phyloP scores from a whole-genome alignment of 2,113 vertebrate genomes.

The Ascaphus truei region DNA sequence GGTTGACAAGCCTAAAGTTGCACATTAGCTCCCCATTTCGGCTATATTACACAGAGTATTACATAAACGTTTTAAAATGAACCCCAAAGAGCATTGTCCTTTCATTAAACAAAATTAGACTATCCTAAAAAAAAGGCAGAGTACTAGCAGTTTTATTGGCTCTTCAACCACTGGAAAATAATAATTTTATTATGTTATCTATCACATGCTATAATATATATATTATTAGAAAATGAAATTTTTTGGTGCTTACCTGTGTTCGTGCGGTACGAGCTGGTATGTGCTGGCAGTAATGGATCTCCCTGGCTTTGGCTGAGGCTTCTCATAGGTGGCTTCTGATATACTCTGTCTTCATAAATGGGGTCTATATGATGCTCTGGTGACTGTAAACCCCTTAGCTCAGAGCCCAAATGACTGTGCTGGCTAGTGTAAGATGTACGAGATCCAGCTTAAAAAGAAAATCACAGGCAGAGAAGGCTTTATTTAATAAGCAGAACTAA shows the following conservation, averaged over 20 bases:
- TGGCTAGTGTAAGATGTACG: constrained; percentile 93
- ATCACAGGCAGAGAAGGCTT: constrained; percentile 14
- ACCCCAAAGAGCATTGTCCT: too few relatives aligned
- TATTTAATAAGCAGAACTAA: neutral
- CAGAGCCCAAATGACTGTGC: constrained; percentile 89
- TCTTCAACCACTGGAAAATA: too few relatives aligned
- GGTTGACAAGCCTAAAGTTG: too few relatives aligned
- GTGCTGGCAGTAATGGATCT: constrained; percentile 77
- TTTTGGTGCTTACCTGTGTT: constrained; percentile 88
- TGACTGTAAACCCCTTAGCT: constrained; percentile 90
- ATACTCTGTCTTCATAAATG: constrained; percentile 94
- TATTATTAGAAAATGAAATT: too few relatives aligned
- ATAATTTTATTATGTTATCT: too few relatives aligned
- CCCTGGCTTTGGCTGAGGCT: constrained; percentile 95
- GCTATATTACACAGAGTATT: too few relatives aligned
- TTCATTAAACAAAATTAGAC: too few relatives aligned
- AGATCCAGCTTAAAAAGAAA: constrained; percentile 71
- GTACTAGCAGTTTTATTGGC: too few relatives aligned
- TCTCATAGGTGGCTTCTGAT: constrained; percentile 95
- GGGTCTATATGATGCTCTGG: constrained; percentile 96
- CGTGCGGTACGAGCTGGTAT: constrained; percentile 84
- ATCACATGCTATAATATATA: too few relatives aligned
- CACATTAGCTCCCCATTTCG: too few relatives aligned
- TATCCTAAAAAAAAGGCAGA: too few relatives aligned
- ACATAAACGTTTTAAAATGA: too few relatives aligned